Conservation (phyloP, 2,797 vertebrate genomes). For the Sebastes kiyomatsui region DNA sequence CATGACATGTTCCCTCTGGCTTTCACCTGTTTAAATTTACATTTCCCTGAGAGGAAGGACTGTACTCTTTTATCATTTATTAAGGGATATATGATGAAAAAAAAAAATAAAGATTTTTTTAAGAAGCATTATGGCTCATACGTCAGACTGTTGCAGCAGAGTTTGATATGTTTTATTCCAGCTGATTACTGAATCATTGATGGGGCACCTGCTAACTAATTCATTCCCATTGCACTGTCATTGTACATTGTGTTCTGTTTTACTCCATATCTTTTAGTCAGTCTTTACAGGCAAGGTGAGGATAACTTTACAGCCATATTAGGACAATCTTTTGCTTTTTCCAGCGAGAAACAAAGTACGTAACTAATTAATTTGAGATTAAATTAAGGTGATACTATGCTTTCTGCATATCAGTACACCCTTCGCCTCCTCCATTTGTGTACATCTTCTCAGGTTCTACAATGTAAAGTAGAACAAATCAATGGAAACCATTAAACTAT, state of each 20-base stretch:
- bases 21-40: conserved; percentile 16
- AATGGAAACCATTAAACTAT: not conserved
- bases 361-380: not conserved
- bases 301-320: no score
- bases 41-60: not conserved
- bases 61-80: conserved; percentile 28
- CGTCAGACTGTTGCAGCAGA: not conserved
- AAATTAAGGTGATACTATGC: no score
- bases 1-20: not conserved
- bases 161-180: conserved; percentile 13
- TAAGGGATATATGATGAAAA: not conserved
- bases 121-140: not conserved
- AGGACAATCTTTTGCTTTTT: not conserved
- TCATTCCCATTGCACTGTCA: conserved; percentile 3
- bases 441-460: not conserved
- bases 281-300: not conserved
- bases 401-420: not conserved
- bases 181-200: conserved; percentile 38
- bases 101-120: not conserved
- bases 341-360: not conserved
- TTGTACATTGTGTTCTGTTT: not conserved
- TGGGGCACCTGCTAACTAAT: conserved; percentile 29
- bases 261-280: not conserved
- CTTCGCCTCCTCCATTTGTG: not conserved
- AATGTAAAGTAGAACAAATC: not conserved